A percentile compares a stretch with the other conserved stretches of the same genome.
These are phyloP conservation scores for Drosophila orosa DNA, from an alignment of 1,140 invertebrate genomes.

Conservation along the genomic window DNA sequence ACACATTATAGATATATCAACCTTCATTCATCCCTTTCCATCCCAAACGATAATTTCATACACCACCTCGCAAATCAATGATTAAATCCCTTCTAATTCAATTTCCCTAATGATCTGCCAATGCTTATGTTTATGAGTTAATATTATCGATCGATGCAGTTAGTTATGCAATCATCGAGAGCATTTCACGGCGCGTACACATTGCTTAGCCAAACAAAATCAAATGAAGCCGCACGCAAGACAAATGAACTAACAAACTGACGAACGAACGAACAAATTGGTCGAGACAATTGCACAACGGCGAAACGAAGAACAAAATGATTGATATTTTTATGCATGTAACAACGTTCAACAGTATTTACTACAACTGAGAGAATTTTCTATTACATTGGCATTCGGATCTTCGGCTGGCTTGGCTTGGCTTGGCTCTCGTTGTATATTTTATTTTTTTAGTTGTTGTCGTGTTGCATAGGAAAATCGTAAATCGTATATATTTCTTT, in stretches of 20 bases:
- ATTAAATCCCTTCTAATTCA: neutral
- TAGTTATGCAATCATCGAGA: conserved; percentile 37
- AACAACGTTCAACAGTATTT: conserved; percentile 37
- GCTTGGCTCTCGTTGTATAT: conserved; percentile 13
- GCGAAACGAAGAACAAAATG: conserved; percentile 59
- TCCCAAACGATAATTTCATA: conserved; percentile 11
- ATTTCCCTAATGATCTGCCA: conserved; percentile 24
- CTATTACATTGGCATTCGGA: conserved; percentile 44
- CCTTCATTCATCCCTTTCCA: neutral
- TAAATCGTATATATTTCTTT: conserved; percentile 27
- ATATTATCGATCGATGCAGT: conserved; percentile 35
- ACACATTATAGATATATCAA: neutral
- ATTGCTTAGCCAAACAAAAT: conserved; percentile 43
- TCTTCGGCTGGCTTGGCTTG: conserved; percentile 9
- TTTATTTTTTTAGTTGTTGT: conserved; percentile 28
- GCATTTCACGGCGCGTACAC: conserved; percentile 25
- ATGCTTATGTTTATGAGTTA: conserved; percentile 20
- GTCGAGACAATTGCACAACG: conserved; percentile 59
- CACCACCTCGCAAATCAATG: conserved; percentile 19
- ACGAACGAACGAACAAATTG: conserved; percentile 61
- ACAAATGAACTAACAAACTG: conserved; percentile 58
- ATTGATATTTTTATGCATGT: conserved; percentile 42
- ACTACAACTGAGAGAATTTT: conserved; percentile 26
- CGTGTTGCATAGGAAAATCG: conserved; percentile 32
- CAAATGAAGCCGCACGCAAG: conserved; percentile 60